These are phyloP conservation scores for Nezara viridula DNA, from an alignment of 2,888 invertebrate species.

Conservation along the genomic window DNA sequence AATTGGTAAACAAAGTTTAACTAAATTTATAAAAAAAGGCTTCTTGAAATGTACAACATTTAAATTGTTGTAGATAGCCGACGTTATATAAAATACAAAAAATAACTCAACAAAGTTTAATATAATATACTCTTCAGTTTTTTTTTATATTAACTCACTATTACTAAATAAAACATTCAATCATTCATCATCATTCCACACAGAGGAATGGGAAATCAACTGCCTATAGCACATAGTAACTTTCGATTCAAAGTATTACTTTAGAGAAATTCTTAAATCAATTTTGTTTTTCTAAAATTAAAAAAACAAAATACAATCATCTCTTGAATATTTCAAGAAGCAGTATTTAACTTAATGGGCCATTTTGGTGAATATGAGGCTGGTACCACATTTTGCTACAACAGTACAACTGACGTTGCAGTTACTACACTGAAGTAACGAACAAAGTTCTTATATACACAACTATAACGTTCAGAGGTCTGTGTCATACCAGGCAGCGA, in stretches of 20 bases:
- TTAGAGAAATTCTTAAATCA: not conserved
- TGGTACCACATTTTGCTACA: constrained; percentile 10
- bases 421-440: constrained; percentile 22
- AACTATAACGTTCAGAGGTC: constrained; percentile 79
- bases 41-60: not conserved
- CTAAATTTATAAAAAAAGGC: constrained; percentile 10
- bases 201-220: not conserved
- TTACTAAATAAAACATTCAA: not conserved
- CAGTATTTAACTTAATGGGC: not conserved
- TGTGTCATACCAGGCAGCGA: constrained; percentile 98
- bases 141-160: not conserved
- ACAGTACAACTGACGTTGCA: not conserved
- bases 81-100: not conserved
- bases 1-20: not conserved
- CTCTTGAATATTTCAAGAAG: not conserved
- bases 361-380: constrained; percentile 18
- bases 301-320: not conserved
- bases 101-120: not conserved
- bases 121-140: not conserved
- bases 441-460: constrained; percentile 25
- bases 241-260: not conserved
- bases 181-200: not conserved
- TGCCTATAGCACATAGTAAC: not conserved
- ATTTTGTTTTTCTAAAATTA: not conserved
- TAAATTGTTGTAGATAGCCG: not conserved